Evolutionary conservation across 1,140 invertebrate genomes (phyloP).

Genomic region (Trachelipus rathkii): DNA sequence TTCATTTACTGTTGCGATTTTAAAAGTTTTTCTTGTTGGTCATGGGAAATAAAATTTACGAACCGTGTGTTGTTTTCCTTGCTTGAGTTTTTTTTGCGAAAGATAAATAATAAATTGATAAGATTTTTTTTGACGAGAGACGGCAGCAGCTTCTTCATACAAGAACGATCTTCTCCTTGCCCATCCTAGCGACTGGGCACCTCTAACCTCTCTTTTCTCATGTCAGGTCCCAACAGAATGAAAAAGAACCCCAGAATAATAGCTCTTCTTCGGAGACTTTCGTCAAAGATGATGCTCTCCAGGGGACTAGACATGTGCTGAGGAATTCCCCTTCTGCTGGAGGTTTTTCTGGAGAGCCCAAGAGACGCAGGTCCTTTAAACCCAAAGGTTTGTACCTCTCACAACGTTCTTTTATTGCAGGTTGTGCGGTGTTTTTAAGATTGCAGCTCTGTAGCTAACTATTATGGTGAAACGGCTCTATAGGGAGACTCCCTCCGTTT

Average conservation of each 20-base stretch:
- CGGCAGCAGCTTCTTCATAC: background rate
- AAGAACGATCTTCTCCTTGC: background rate
- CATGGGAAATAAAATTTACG: too few species aligned
- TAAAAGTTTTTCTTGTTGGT: too few species aligned
- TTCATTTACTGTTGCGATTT: too few species aligned
- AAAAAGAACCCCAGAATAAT: background rate
- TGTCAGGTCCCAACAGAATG: background rate
- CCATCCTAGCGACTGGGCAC: background rate
- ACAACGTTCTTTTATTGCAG: background rate
- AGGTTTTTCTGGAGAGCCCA: background rate
- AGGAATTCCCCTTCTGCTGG: background rate
- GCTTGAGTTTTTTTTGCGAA: too few species aligned
- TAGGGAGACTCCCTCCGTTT: too few species aligned
- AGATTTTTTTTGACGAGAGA: background rate
- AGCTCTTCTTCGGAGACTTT: background rate
- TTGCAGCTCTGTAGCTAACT: too few species aligned
- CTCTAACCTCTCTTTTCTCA: conserved; percentile 8
- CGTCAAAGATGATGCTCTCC: background rate
- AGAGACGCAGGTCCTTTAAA: conserved; percentile 6
- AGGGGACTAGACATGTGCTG: background rate
- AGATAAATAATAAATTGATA: too few species aligned
- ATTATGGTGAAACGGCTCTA: too few species aligned
- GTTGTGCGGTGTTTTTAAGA: background rate
- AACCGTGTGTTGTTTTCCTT: too few species aligned
- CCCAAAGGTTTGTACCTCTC: conserved; percentile 11